A percentile compares a stretch with the other conserved stretches of the same genome.
phyloP scores from a whole-genome alignment of 2,797 vertebrate genomes.

The Cuniculus paca region DNA sequence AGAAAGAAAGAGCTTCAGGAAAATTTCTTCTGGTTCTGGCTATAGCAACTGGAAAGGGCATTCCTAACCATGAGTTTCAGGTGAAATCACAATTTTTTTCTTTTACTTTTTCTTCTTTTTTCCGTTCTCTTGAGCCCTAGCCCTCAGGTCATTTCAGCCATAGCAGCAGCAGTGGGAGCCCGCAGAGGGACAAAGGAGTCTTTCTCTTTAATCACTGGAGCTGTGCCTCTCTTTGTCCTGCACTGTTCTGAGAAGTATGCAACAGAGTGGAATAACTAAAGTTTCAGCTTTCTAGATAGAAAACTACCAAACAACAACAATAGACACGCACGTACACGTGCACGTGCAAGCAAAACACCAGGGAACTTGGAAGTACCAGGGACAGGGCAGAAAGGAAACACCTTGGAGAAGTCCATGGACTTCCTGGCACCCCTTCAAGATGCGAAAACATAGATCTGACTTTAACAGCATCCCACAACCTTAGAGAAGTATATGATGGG shows the following conservation, averaged over 20 bases:
- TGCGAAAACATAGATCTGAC: not conserved
- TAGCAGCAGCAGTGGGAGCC: not conserved
- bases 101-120: not conserved
- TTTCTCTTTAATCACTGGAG: not conserved
- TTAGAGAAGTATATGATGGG: not conserved
- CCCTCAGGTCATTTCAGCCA: not conserved
- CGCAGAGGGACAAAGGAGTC: not conserved
- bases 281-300: not conserved
- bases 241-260: not conserved
- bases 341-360: not conserved
- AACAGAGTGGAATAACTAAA: not conserved
- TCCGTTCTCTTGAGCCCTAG: not conserved
- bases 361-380: not conserved
- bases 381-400: not conserved
- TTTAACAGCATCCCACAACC: not conserved
- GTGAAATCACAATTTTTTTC: not conserved
- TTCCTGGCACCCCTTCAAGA: not conserved
- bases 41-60: not conserved
- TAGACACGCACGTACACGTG: not conserved
- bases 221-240: not conserved
- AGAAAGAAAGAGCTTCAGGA: not conserved
- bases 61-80: not conserved
- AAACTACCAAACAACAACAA: not conserved
- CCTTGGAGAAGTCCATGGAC: not conserved
- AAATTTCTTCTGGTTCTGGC: not conserved